Evolutionary conservation across 2,113 vertebrate species (phyloP).

Genomic region (Hassar affinis): DNA sequence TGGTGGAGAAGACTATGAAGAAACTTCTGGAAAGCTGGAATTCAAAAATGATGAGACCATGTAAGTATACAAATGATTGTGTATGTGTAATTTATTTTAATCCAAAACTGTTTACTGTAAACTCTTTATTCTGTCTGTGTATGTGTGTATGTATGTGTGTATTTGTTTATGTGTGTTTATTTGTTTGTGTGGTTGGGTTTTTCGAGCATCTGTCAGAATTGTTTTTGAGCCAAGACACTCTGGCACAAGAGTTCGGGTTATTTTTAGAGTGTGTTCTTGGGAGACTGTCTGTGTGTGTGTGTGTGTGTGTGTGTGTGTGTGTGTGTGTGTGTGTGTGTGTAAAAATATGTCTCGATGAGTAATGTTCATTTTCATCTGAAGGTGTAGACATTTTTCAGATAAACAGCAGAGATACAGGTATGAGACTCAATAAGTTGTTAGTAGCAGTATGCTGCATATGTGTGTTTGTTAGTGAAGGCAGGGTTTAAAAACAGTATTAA

Average conservation of each 20-base stretch:
- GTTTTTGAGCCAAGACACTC: constrained; percentile 20
- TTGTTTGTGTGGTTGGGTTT: constrained; percentile 20
- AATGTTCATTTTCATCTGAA: constrained; percentile 16
- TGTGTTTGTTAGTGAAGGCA: neutral
- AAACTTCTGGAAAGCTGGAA: constrained; percentile 73
- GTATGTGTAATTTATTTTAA: neutral
- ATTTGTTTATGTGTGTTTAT: neutral
- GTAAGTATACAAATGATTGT: constrained; percentile 66
- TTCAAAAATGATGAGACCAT: constrained; percentile 83
- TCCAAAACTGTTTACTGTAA: neutral
- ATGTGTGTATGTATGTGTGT: neutral
- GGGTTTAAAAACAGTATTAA: neutral
- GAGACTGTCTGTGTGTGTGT: constrained; percentile 22
- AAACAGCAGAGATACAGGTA: constrained; percentile 4
- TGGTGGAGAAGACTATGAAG: constrained; percentile 78
- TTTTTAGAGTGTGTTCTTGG: neutral
- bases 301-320: constrained; percentile 23
- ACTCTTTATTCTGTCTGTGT: neutral
- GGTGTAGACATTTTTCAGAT: constrained; percentile 10
- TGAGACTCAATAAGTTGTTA: neutral
- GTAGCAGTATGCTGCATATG: neutral
- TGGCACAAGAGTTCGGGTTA: constrained; percentile 3
- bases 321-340: constrained; percentile 27
- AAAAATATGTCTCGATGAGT: neutral
- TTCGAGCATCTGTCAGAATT: constrained; percentile 38